phyloP scores from a whole-genome alignment of 2,113 vertebrate genomes.

The Genyomyrus donnyi region DNA sequence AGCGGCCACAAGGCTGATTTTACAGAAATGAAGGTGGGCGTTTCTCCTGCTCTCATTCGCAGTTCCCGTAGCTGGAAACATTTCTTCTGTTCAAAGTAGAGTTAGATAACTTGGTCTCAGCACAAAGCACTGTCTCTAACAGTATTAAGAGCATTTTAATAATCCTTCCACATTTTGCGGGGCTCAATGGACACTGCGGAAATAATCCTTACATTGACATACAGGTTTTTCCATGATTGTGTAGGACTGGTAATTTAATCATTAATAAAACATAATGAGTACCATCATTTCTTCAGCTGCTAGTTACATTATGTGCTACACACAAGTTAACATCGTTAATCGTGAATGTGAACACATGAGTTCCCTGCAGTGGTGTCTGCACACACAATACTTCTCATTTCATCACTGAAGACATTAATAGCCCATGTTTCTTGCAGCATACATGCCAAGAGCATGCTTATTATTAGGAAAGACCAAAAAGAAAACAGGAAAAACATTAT shows the following conservation, averaged over 20 bases:
- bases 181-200: background rate
- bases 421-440: background rate
- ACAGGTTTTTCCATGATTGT: background rate
- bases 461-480: background rate
- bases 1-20: background rate
- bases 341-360: background rate
- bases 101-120: background rate
- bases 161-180: background rate
- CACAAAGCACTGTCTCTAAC: background rate
- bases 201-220: background rate
- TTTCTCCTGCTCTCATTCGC: background rate
- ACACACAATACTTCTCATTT: background rate
- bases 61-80: background rate
- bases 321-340: background rate
- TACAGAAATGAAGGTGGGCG: constrained; percentile 2
- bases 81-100: background rate
- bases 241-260: background rate
- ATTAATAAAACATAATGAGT: background rate
- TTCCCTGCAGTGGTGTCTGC: background rate
- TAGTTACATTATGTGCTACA: background rate
- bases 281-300: background rate
- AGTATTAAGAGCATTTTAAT: background rate
- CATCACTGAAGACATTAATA: background rate
- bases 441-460: background rate
- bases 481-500: background rate